Percentiles rank a stretch among this genome's conserved stretches.
These are phyloP conservation scores for Pipistrellus nathusii DNA, from an alignment of 2,797 vertebrate species.

Conservation along the genomic window DNA sequence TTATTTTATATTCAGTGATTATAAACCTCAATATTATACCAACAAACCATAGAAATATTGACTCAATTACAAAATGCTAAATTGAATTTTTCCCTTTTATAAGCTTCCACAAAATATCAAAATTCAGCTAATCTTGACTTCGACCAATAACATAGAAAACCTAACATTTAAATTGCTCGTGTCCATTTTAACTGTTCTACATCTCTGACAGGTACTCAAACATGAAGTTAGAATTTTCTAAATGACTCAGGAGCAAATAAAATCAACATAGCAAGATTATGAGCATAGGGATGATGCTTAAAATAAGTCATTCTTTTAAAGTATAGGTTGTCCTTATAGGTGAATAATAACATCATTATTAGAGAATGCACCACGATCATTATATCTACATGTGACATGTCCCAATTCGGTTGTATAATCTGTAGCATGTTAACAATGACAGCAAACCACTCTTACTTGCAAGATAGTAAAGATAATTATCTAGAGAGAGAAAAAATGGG, in stretches of 20 bases:
- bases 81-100: neutral
- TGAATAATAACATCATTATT: neutral
- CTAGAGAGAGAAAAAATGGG: neutral
- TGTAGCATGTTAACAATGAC: neutral
- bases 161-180: neutral
- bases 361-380: neutral
- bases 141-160: neutral
- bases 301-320: neutral
- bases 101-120: neutral
- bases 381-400: neutral
- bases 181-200: neutral
- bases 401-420: neutral
- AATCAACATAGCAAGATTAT: neutral
- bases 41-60: constrained; percentile 9
- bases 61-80: neutral
- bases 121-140: constrained; percentile 16
- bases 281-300: neutral
- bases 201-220: neutral
- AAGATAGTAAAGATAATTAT: neutral
- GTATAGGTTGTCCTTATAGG: neutral
- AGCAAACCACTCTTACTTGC: neutral
- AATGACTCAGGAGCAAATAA: neutral
- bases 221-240: neutral
- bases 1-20: constrained; percentile 3
- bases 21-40: neutral